Evolutionary conservation across 2,888 invertebrate genomes (phyloP).

Genomic region (Rhorus exstirpatorius): DNA sequence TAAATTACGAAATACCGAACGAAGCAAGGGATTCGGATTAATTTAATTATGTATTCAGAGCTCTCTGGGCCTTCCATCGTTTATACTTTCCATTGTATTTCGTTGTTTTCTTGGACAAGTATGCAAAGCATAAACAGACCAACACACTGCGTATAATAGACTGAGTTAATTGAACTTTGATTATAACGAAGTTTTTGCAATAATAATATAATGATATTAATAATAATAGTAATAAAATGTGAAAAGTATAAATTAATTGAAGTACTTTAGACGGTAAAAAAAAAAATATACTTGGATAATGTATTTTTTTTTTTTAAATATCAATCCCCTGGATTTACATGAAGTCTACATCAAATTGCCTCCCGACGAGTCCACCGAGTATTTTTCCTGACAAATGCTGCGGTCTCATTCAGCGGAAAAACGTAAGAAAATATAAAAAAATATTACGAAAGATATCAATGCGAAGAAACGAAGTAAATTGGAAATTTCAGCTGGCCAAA

Average conservation of each 20-base stretch:
- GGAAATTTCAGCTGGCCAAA: constrained; percentile 15
- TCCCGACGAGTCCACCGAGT: neutral
- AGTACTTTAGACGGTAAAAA: too few relatives aligned
- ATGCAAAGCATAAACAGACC: too few relatives aligned
- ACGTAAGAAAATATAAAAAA: too few relatives aligned
- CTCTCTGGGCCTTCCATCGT: constrained; percentile 5
- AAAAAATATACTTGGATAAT: too few relatives aligned
- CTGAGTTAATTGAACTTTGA: too few relatives aligned
- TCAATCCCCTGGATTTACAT: too few relatives aligned
- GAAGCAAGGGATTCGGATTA: neutral
- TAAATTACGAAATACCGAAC: constrained; percentile 14
- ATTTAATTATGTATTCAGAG: constrained; percentile 26
- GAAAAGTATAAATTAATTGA: too few relatives aligned
- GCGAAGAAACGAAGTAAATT: constrained; percentile 11
- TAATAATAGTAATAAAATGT: too few relatives aligned
- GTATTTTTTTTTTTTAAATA: constrained; percentile 6
- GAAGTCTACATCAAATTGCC: too few relatives aligned
- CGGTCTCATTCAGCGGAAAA: constrained; percentile 16
- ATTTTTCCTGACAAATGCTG: constrained; percentile 11
- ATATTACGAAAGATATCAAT: neutral
- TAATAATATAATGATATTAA: too few relatives aligned
- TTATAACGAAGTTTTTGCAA: too few relatives aligned
- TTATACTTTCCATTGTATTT: neutral
- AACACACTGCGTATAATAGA: too few relatives aligned
- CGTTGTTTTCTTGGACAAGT: neutral